phyloP scores from a whole-genome alignment of 2,888 invertebrate genomes.

The Trichacis sp. region DNA sequence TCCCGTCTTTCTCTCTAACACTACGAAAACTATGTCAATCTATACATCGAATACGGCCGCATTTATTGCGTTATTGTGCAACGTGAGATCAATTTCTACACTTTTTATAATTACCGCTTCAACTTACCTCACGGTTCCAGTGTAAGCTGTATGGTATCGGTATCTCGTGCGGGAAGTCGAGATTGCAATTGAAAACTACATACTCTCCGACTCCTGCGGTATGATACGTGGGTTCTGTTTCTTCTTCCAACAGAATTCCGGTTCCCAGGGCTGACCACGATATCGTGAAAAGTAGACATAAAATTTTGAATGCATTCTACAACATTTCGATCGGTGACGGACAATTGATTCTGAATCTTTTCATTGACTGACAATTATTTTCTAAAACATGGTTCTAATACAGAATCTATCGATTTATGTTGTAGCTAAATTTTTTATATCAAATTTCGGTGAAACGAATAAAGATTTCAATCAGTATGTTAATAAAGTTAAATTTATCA shows the following conservation, averaged over 20 bases:
- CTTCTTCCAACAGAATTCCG: constrained; percentile 62
- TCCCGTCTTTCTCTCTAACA: too few species aligned
- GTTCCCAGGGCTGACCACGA: constrained; percentile 52
- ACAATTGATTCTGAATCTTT: too few species aligned
- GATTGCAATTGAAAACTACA: constrained; percentile 84
- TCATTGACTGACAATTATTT: too few species aligned
- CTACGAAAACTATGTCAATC: too few species aligned
- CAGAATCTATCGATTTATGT: too few species aligned
- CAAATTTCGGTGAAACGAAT: too few species aligned
- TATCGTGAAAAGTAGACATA: not conserved
- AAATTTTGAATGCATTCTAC: too few species aligned
- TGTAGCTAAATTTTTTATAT: too few species aligned
- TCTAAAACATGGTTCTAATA: too few species aligned
- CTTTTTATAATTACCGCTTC: constrained; percentile 24
- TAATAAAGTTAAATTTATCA: too few species aligned
- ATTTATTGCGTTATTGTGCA: constrained; percentile 18
- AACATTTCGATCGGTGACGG: too few species aligned
- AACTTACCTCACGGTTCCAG: constrained; percentile 90
- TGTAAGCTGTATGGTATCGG: constrained; percentile 88
- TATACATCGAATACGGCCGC: constrained; percentile 5
- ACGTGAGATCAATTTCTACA: constrained; percentile 19
- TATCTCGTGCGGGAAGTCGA: constrained; percentile 89
- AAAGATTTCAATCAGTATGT: too few species aligned
- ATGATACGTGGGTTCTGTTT: constrained; percentile 67
- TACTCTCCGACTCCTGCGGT: constrained; percentile 83